Percentiles rank a stretch among this genome's conserved stretches.
These are phyloP conservation scores for Drosophila lini DNA, from an alignment of 1,140 invertebrate genomes.

Conservation along the genomic window DNA sequence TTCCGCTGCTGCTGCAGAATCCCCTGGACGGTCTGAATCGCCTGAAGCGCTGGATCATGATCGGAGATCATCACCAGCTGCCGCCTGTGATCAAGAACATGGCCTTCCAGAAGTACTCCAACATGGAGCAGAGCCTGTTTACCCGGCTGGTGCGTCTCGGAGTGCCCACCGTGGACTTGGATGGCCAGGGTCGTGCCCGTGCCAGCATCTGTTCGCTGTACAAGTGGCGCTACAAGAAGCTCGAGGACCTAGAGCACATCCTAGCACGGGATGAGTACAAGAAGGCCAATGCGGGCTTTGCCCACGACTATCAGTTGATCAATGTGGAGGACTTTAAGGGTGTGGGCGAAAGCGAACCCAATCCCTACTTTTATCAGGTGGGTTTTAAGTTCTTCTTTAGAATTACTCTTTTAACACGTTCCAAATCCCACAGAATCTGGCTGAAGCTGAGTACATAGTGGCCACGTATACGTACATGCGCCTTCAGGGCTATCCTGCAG, in stretches of 20 bases:
- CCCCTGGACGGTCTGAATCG: slow-evolving; percentile 98
- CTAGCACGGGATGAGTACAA: slow-evolving; percentile 92
- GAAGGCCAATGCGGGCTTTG: slow-evolving; percentile 95
- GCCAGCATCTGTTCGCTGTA: slow-evolving; percentile 95
- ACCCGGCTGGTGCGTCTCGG: slow-evolving; percentile 97
- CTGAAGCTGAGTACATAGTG: slow-evolving; percentile 99
- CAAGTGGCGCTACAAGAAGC: slow-evolving; percentile 98
- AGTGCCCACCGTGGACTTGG: slow-evolving; percentile 98
- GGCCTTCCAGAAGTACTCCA: slow-evolving; percentile 99
- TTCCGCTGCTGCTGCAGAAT: slow-evolving; percentile 98
- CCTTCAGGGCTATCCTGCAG: slow-evolving; percentile 97
- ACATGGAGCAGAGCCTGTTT: slow-evolving; percentile 99
- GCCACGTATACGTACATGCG: slow-evolving; percentile 99
- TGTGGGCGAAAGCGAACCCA: slow-evolving; percentile 98
- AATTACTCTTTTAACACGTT: neutral
- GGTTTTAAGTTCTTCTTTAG: neutral
- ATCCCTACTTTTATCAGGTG: slow-evolving; percentile 99
- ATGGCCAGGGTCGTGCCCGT: slow-evolving; percentile 96
- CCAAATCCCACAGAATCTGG: slow-evolving; percentile 91
- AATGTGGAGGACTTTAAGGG: slow-evolving; percentile 99
- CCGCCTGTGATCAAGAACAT: slow-evolving; percentile 99
- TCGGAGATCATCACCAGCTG: slow-evolving; percentile 99
- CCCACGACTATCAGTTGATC: slow-evolving; percentile 97
- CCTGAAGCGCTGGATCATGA: slow-evolving; percentile 99
- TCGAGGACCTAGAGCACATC: slow-evolving; percentile 97